These are phyloP conservation scores for Enteromius paludinosus DNA, from an alignment of 2,797 vertebrate genomes.

Conservation along the genomic window DNA sequence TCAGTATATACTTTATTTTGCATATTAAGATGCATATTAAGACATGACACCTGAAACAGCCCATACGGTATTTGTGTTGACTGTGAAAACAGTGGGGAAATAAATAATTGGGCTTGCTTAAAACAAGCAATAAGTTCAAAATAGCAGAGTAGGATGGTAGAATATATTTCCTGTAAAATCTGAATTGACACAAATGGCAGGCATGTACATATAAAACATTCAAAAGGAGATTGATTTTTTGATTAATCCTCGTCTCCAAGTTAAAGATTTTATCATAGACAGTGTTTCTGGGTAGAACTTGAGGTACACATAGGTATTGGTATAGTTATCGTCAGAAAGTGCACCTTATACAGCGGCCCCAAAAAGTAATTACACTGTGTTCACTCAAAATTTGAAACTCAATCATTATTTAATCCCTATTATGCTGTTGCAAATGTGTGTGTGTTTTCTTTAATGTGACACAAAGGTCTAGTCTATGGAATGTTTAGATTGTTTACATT, in stretches of 20 bases:
- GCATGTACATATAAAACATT: constrained; percentile 36
- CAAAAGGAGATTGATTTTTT: constrained; percentile 1
- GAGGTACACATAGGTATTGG: constrained; percentile 20
- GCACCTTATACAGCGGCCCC: constrained; percentile 4
- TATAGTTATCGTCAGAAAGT: constrained; percentile 10
- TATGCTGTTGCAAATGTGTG: neutral
- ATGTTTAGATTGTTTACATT: neutral
- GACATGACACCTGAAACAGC: neutral
- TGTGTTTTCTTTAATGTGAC: neutral
- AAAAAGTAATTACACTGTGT: constrained; percentile 1
- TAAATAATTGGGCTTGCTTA: constrained; percentile 16
- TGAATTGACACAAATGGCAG: constrained; percentile 34
- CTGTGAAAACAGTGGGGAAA: neutral
- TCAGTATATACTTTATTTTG: neutral
- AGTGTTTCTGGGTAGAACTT: constrained; percentile 21
- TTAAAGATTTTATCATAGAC: neutral
- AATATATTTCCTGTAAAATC: constrained; percentile 7
- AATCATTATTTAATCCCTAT: neutral
- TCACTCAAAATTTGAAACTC: neutral
- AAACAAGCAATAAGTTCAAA: neutral
- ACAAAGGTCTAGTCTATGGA: neutral
- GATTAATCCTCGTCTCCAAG: neutral
- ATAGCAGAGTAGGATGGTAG: neutral
- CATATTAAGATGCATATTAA: neutral
- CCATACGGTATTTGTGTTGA: neutral